Evolutionary conservation across 2,797 vertebrate species (phyloP), one percentile per base, ranked within the genome.

Genomic region (Tachyglossus aculeatus): DNA sequence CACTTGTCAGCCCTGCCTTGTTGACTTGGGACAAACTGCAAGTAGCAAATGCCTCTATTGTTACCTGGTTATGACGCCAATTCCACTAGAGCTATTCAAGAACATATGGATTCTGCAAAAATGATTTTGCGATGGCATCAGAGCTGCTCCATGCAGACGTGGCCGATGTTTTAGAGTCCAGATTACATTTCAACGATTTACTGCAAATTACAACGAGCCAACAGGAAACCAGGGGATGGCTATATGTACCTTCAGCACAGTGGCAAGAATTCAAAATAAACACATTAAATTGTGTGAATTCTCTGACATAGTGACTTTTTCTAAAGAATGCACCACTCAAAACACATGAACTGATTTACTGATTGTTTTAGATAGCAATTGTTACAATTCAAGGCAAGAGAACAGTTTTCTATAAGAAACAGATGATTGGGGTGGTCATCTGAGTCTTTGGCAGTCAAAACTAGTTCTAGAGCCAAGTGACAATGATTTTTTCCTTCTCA

Each of bases 341-440:
- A 74, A 77, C 25, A 59, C 19, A 72, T 57, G 63, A 59, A 34
- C 63, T 71, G 45, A 71, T 55, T 61, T 77, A 65, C 64, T 74
- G 47, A 60, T 73, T 83, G 55, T 47, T 82, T 67, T 40, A 52
- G 62, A 81, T 74, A 76, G 71, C 19, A 27, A 67, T 55, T 70
- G 48, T 61, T 75, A 24, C 4, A 6, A 55, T 13, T 10, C 38
- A 40, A 44, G 64, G 12, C 70, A 11, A 54, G 36, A 55, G 33
- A 44, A 38, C 37, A 27, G 36, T n/a, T n/a, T 66, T 78, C 41
- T 59, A 62, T 52, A 56, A 67, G 52, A 60, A 65, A 60, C 29
- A 25, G 2, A 25, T 53, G n/a, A 58, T 44, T 53, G 5, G 21
- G 27, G 18, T 7, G 34, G 19, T 16, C n/a, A 64, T 59, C 34